These are phyloP conservation scores for Apamea crenata DNA, from an alignment of 2,888 invertebrate species.

Conservation along the genomic window DNA sequence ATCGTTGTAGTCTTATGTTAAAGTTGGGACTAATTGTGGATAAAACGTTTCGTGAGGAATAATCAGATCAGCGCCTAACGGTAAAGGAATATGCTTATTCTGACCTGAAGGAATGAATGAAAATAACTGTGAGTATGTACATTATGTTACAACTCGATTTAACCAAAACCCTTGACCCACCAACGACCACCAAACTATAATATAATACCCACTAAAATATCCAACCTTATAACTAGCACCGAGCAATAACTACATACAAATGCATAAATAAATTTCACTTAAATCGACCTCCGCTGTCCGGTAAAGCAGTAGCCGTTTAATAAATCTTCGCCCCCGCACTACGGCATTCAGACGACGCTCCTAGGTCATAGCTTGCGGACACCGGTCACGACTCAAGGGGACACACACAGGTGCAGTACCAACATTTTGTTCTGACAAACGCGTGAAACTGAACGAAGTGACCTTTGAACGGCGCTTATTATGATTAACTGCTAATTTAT, in stretches of 20 bases:
- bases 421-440: conserved; percentile 45
- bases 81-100: no score
- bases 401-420: conserved; percentile 62
- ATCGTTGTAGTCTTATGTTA: no score
- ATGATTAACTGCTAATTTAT: conserved; percentile 51
- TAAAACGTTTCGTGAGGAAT: no score
- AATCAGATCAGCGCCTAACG: no score
- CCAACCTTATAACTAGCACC: conserved; percentile 54
- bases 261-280: conserved; percentile 77
- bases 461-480: conserved; percentile 56
- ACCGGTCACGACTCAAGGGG: conserved; percentile 64
- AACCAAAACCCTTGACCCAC: background rate
- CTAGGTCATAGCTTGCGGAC: conserved; percentile 66
- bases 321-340: conserved; percentile 85
- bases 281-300: conserved; percentile 70
- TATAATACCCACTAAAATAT: conserved; percentile 32
- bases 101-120: no score
- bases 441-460: conserved; percentile 53
- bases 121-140: no score
- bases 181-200: conserved; percentile 20
- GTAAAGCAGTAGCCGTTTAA: conserved; percentile 82
- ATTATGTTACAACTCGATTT: no score
- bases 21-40: no score
- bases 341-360: conserved; percentile 54
- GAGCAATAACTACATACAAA: conserved; percentile 75